Evolutionary conservation across 2,888 invertebrate genomes (phyloP).

Genomic region (Pyrochroa serraticornis): DNA sequence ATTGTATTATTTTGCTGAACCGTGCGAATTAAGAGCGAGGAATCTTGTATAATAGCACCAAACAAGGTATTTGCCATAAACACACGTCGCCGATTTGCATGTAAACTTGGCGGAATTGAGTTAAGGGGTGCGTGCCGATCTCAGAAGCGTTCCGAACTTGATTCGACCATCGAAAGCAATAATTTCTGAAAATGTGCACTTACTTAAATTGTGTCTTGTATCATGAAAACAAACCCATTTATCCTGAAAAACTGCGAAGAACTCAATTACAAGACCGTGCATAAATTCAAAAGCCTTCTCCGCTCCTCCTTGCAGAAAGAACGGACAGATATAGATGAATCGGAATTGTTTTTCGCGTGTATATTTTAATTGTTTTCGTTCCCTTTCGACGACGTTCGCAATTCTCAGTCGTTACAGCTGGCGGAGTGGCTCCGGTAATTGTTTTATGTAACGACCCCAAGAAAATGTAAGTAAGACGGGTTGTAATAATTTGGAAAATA

Average conservation of each 20-base stretch:
- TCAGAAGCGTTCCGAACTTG: slow-evolving; percentile 5
- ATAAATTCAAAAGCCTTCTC: slow-evolving; percentile 24
- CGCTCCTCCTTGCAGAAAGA: slow-evolving; percentile 6
- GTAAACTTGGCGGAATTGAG: slow-evolving; percentile 20
- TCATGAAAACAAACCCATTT: slow-evolving; percentile 25
- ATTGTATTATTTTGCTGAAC: no score
- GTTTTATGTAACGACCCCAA: slow-evolving; percentile 27
- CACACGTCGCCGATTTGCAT: slow-evolving; percentile 20
- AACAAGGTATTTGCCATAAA: slow-evolving; percentile 9
- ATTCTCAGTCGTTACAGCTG: slow-evolving; percentile 15
- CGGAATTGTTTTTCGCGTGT: slow-evolving; percentile 31
- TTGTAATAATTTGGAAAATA: slow-evolving; percentile 18
- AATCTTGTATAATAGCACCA: slow-evolving; percentile 18
- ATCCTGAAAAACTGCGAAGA: slow-evolving; percentile 21
- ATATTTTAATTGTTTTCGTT: slow-evolving; percentile 36
- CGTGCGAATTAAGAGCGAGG: neutral
- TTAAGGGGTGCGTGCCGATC: slow-evolving; percentile 21
- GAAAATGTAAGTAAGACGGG: slow-evolving; percentile 13
- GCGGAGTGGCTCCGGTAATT: slow-evolving; percentile 15
- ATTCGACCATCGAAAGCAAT: slow-evolving; percentile 6
- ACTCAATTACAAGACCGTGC: slow-evolving; percentile 30
- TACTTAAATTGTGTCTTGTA: slow-evolving; percentile 18
- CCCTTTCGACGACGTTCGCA: slow-evolving; percentile 35
- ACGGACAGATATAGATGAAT: slow-evolving; percentile 26
- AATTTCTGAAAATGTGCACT: slow-evolving; percentile 22